Percentiles rank a stretch among this genome's conserved stretches.
These are phyloP conservation scores for Sinocyclocheilus anshuiensis DNA, from an alignment of 2,113 vertebrate species.

Conservation along the genomic window DNA sequence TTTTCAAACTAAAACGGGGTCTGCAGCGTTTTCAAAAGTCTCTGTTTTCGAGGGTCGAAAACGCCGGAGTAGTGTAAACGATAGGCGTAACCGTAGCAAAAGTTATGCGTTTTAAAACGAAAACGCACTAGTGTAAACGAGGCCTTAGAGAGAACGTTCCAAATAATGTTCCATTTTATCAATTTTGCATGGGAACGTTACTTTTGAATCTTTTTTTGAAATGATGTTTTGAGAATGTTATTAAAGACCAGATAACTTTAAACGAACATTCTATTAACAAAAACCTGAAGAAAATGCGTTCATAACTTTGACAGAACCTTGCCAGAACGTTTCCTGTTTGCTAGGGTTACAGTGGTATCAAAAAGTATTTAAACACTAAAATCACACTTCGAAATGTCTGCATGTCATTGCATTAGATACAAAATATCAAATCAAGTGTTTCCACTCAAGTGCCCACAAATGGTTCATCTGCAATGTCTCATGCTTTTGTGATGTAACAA, in stretches of 20 bases:
- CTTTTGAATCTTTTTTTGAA: background rate
- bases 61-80: too few species aligned
- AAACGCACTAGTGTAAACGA: too few species aligned
- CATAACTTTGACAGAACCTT: background rate
- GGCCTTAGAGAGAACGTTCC: background rate
- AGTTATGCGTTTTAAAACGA: too few species aligned
- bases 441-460: background rate
- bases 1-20: too few species aligned
- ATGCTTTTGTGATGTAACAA: background rate
- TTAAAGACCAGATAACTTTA: background rate
- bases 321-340: too few species aligned
- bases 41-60: too few species aligned
- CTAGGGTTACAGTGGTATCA: background rate
- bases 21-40: too few species aligned
- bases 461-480: background rate
- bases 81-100: too few species aligned
- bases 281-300: background rate
- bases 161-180: background rate
- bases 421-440: background rate
- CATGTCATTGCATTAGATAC: background rate
- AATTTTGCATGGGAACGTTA: background rate
- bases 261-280: background rate
- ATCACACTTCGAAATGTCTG: background rate
- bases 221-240: background rate
- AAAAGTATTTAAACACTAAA: background rate